phyloP scores from a whole-genome alignment of 2,797 vertebrate genomes.

The Mus caroli region DNA sequence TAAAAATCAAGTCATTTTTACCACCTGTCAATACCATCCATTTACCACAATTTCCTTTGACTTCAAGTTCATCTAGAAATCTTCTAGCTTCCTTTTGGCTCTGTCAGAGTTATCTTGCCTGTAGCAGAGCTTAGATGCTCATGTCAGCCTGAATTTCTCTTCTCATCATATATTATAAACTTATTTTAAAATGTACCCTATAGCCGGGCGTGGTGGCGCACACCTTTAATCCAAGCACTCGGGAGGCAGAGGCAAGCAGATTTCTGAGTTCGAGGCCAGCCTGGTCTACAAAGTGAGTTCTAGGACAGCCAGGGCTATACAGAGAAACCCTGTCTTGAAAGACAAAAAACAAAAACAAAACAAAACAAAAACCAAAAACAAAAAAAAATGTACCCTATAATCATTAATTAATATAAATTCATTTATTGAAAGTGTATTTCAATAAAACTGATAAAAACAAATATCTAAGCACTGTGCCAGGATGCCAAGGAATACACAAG shows the following conservation, averaged over 20 bases:
- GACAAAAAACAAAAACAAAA: too few species aligned
- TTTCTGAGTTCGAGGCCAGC: too few species aligned
- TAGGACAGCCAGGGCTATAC: too few species aligned
- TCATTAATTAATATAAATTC: neutral
- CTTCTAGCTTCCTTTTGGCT: neutral
- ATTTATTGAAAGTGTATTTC: constrained; percentile 21
- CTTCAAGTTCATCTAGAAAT: constrained; percentile 21
- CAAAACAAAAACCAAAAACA: too few species aligned
- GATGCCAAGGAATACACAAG: neutral
- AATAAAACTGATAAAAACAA: constrained; percentile 1
- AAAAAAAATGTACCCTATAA: neutral
- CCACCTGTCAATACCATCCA: neutral
- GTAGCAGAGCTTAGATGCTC: neutral
- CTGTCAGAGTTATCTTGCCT: neutral
- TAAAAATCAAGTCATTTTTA: neutral
- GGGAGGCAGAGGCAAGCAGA: too few species aligned
- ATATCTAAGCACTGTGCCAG: neutral
- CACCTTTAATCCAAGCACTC: too few species aligned
- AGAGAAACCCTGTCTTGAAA: too few species aligned
- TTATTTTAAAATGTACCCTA: constrained; percentile 32
- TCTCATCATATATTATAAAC: neutral
- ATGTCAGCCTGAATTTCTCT: constrained; percentile 18
- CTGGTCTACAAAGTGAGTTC: too few species aligned
- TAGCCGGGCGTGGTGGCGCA: neutral
- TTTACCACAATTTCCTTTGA: neutral